phyloP scores from a whole-genome alignment of 2,113 vertebrate species.

The Megaceryle maxima region DNA sequence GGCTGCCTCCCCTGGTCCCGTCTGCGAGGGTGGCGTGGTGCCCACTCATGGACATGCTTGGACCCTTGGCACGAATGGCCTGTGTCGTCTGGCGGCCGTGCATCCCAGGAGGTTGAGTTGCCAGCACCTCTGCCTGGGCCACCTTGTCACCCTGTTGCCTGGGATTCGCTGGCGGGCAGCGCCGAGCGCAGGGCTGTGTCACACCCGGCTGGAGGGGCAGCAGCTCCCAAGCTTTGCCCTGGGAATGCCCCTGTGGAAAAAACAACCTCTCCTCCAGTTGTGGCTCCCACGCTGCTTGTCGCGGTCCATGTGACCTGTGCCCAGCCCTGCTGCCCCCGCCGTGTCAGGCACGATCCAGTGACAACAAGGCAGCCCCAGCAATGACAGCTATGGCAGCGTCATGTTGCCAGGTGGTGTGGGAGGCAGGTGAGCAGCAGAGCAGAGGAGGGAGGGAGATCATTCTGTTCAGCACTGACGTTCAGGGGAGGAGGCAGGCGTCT shows the following conservation, averaged over 20 bases:
- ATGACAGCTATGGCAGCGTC: not conserved
- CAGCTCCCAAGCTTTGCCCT: not conserved
- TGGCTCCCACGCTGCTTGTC: rapidly evolving
- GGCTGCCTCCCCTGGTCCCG: not conserved
- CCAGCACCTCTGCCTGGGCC: not conserved
- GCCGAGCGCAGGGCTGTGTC: not conserved
- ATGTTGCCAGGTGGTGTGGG: not conserved
- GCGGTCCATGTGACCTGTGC: not conserved
- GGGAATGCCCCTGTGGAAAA: not conserved
- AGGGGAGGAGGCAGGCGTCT: not conserved
- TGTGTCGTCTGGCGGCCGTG: not conserved
- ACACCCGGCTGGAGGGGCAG: rapidly evolving
- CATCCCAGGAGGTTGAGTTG: not conserved
- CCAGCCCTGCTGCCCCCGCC: not conserved
- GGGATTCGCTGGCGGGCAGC: not conserved
- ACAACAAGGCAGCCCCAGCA: not conserved
- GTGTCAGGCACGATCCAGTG: not conserved
- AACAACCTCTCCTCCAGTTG: rapidly evolving
- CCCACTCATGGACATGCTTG: rapidly evolving
- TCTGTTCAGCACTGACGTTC: rapidly evolving
- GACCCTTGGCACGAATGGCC: not conserved
- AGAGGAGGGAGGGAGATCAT: not conserved
- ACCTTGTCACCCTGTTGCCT: rapidly evolving
- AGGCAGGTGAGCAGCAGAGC: not conserved
- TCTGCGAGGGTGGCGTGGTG: not conserved